phyloP scores from a whole-genome alignment of 2,113 vertebrate species.

The Proteles cristata region DNA sequence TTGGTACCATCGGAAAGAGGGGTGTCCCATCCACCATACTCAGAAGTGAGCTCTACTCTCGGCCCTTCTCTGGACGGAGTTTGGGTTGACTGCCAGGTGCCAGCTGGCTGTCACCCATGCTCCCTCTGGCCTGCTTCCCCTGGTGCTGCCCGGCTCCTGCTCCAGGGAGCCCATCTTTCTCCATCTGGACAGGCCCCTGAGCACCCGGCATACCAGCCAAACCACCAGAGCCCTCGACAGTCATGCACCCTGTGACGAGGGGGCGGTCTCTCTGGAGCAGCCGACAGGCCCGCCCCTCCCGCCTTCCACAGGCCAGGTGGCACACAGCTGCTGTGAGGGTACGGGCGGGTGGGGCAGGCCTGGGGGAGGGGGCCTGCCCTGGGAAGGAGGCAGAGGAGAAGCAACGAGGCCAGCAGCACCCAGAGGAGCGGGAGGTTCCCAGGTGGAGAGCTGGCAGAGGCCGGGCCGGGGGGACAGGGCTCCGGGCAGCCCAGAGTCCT shows the following conservation, averaged over 20 bases:
- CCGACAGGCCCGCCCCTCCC: not conserved
- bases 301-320: not conserved
- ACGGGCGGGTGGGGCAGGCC: accelerated
- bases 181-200: not conserved
- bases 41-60: accelerated
- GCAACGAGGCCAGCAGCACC: accelerated
- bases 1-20: not conserved
- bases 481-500: too few species aligned
- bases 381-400: not conserved
- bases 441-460: not conserved
- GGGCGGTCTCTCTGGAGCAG: too few species aligned
- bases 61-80: not conserved
- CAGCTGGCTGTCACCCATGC: not conserved
- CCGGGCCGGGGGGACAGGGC: not conserved
- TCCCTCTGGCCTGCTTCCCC: accelerated
- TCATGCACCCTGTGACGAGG: not conserved
- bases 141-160: not conserved
- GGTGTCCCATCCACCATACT: accelerated
- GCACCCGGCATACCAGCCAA: accelerated
- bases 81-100: not conserved
- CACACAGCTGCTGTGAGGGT: not conserved
- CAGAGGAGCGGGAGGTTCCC: accelerated
- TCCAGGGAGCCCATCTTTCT: not conserved
- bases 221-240: not conserved
- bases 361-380: not conserved